Conservation (phyloP, 2,113 vertebrate genomes). For the Formicarius rufipectus region DNA sequence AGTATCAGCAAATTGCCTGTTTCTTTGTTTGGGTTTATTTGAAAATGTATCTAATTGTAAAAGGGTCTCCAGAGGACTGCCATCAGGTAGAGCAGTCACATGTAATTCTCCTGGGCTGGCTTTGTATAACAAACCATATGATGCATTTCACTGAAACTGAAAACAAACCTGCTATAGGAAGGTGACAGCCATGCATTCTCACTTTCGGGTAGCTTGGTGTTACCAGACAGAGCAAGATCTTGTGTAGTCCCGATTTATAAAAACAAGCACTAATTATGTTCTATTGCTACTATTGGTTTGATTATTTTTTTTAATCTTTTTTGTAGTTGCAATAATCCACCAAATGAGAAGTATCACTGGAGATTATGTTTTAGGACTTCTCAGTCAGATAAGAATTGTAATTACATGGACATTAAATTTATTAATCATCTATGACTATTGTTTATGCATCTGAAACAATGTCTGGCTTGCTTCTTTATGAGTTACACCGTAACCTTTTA, state of each 20-base stretch:
- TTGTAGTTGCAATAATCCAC: neutral
- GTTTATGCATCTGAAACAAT: neutral
- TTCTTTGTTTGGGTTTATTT: slow-evolving; percentile 4
- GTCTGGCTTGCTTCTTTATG: neutral
- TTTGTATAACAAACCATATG: neutral
- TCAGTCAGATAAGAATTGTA: neutral
- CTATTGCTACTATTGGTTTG: neutral
- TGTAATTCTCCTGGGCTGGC: neutral
- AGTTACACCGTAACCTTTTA: neutral
- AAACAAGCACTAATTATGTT: neutral
- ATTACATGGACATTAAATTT: neutral
- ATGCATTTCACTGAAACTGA: neutral
- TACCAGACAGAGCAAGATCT: neutral
- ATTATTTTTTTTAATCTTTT: too few species aligned
- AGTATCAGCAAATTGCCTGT: slow-evolving; percentile 2
- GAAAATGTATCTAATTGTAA: neutral
- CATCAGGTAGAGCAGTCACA: neutral
- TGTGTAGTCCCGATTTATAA: neutral
- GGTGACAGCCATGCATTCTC: neutral
- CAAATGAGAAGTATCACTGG: neutral
- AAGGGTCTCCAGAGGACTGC: neutral
- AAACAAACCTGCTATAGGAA: neutral
- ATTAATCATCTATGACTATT: neutral
- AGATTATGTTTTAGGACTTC: neutral
- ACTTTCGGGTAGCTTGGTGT: neutral